Conservation (phyloP, 2,113 vertebrate genomes). For the Calypte anna region DNA sequence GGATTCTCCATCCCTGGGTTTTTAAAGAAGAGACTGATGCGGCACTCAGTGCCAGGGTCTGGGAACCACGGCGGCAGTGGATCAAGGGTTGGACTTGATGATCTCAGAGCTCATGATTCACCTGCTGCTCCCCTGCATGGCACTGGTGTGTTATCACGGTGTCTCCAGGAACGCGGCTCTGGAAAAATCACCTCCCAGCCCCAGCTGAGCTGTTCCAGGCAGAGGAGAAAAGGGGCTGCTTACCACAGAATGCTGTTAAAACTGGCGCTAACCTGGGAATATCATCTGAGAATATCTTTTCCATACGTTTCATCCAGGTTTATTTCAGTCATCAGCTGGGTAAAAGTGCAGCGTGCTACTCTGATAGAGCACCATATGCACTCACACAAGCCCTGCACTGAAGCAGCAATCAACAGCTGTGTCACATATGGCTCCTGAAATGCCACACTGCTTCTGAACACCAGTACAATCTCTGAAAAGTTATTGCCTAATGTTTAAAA, state of each 20-base stretch:
- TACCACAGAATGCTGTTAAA: accelerated
- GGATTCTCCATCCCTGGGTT: too few species aligned
- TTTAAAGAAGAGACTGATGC: too few species aligned
- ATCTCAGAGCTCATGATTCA: too few species aligned
- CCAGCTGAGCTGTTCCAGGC: background rate
- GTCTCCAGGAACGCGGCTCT: accelerated
- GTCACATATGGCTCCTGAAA: background rate
- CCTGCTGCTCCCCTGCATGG: background rate
- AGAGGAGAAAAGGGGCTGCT: too few species aligned
- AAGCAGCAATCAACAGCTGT: background rate
- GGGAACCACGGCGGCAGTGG: too few species aligned
- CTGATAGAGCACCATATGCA: background rate
- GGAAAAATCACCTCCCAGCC: background rate
- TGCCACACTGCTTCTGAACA: background rate
- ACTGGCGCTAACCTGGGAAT: background rate
- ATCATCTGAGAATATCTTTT: background rate
- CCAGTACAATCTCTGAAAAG: background rate
- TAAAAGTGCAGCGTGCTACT: accelerated
- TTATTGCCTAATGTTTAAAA: background rate
- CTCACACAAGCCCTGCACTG: background rate
- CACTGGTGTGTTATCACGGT: accelerated
- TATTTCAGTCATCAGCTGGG: background rate
- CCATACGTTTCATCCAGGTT: background rate
- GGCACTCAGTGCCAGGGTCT: too few species aligned
- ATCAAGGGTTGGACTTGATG: too few species aligned